Base-by-base conservation (phyloP, 2,113 vertebrate species). In the Gasterosteus aculeatus region DNA sequence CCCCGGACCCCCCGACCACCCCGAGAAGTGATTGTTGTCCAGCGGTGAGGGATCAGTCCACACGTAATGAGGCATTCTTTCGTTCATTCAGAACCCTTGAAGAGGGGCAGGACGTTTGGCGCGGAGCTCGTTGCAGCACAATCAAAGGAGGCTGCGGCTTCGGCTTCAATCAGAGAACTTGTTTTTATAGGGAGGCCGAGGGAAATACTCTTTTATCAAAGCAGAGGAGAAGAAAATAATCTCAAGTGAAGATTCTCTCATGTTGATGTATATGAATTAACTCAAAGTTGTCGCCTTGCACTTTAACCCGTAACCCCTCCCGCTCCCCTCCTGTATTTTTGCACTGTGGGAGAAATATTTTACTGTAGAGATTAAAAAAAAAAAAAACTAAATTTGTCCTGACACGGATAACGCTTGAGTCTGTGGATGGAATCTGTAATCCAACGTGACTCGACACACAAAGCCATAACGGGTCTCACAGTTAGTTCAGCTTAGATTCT, bases 271-370 rank as follows among this genome's bases (percentile, higher is more conserved):
- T 84, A 89, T 87, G 81, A 84, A 88, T 83, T 75, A 73, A 87
- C 82, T 89, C 87, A 85, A 91, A 80, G 77, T 81, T 89, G 85
- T 87, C 79, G 80, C 88, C 90, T 91, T 93, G 94, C 93, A 95
- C 92, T 94, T 94, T 93, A 95, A 91, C 87, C 85, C 85, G 83
- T 71, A 80, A 82, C 75, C 90, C 89, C 69, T 80, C 66, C 78
- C 62, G 42, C 77, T 88, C 78, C 84, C 80, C 85, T 91, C 73
- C 88, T 90, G 90, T 88, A 88, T 88, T 87, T 92, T 92, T 94
- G 92, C 92, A 94, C 92, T 92, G 87, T 86, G 81, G 75, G 88
- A 89, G 75, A 89, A 85, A 66, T 80, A 77, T 81, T 65, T 78
- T 69, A 83, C 72, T 78, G 76, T 86, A 69, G 83, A 83, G 31